Evolutionary conservation across 2,113 vertebrate genomes (phyloP).

Genomic region (Xiphophorus couchianus): DNA sequence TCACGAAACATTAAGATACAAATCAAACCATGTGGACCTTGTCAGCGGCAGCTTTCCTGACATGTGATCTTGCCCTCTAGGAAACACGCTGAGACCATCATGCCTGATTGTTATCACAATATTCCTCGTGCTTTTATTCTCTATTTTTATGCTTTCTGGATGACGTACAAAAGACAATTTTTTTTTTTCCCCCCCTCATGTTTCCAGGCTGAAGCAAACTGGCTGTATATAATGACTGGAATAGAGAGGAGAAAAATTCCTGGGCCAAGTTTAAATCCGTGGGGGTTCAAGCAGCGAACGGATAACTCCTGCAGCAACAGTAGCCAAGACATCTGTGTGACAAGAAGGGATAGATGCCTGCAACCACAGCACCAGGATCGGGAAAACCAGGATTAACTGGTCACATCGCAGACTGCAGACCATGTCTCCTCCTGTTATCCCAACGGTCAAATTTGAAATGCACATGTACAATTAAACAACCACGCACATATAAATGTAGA

Average conservation of each 20-base stretch:
- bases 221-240: constrained; percentile 71
- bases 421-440: background rate
- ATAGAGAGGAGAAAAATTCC: constrained; percentile 65
- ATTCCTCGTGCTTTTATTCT: constrained; percentile 57
- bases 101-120: constrained; percentile 44
- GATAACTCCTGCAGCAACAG: constrained; percentile 71
- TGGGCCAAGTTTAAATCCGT: constrained; percentile 74
- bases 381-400: constrained; percentile 63
- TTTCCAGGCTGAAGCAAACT: constrained; percentile 65
- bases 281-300: constrained; percentile 67
- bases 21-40: constrained; percentile 53
- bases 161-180: constrained; percentile 51
- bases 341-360: constrained; percentile 63
- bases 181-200: constrained; percentile 50
- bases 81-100: constrained; percentile 32
- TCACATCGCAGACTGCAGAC: constrained; percentile 55
- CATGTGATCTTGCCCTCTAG: constrained; percentile 52
- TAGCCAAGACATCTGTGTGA: constrained; percentile 82
- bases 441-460: constrained; percentile 39
- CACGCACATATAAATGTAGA: constrained; percentile 24
- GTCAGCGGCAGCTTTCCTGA: constrained; percentile 41
- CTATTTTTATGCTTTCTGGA: constrained; percentile 68
- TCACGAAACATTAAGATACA: constrained; percentile 36
- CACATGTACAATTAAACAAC: constrained; percentile 50
- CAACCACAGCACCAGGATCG: constrained; percentile 57